A percentile compares a stretch with the other conserved stretches of the same genome.
phyloP scores from a whole-genome alignment of 1,140 invertebrate genomes.

The Tetranychus urticae region DNA sequence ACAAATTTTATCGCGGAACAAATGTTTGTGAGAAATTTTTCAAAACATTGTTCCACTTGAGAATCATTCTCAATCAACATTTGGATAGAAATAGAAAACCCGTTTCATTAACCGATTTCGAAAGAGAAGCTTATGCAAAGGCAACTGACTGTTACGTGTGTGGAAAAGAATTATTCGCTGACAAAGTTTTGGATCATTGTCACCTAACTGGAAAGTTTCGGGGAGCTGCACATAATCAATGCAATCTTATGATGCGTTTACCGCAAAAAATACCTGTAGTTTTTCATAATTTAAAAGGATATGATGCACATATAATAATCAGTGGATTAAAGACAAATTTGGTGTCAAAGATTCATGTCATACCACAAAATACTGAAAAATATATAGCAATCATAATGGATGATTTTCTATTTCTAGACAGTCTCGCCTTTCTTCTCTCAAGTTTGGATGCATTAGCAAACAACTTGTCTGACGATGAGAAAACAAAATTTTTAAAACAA shows the following conservation, averaged over 20 bases:
- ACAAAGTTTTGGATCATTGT: background rate
- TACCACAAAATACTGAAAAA: background rate
- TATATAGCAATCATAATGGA: background rate
- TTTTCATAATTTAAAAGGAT: background rate
- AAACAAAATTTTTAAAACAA: background rate
- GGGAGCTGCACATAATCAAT: background rate
- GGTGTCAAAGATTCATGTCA: background rate
- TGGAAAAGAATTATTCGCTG: background rate
- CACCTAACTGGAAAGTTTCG: background rate
- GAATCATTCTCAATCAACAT: background rate
- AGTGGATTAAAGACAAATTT: background rate
- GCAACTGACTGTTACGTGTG: background rate
- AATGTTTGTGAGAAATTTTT: background rate
- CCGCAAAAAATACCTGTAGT: background rate
- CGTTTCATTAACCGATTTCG: too few relatives aligned
- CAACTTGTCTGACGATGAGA: background rate
- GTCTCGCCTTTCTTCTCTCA: background rate
- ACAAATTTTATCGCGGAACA: background rate
- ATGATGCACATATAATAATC: background rate
- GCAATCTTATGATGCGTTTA: background rate
- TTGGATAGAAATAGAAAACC: background rate
- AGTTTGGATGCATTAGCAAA: background rate
- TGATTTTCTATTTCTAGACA: background rate
- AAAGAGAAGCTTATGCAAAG: too few relatives aligned
- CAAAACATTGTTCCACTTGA: background rate